phyloP scores from a whole-genome alignment of 1,140 invertebrate species.

The Octopus sinensis region DNA sequence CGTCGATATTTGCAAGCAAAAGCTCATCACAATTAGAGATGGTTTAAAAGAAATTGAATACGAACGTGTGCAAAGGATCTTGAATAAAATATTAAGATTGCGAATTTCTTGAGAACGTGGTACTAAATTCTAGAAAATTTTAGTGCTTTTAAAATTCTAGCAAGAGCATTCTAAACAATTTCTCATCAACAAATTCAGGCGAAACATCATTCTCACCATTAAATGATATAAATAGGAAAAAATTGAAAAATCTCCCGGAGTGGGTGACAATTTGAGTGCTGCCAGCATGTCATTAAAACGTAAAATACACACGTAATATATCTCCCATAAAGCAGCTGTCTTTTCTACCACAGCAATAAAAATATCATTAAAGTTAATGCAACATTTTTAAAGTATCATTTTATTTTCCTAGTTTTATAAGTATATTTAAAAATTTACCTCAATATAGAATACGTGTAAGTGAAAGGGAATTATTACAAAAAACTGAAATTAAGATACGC shows the following conservation, averaged over 20 bases:
- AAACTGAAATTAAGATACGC: too few species aligned
- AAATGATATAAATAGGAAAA: background rate
- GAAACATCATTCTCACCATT: background rate
- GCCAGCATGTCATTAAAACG: background rate
- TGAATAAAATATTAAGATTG: background rate
- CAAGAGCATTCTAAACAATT: background rate
- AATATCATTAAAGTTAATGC: too few species aligned
- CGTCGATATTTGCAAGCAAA: background rate
- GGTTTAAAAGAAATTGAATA: background rate
- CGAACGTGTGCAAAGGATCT: background rate
- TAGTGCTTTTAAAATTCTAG: background rate
- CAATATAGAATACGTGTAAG: too few species aligned
- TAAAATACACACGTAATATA: background rate
- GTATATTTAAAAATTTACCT: too few species aligned
- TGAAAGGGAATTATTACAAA: too few species aligned
- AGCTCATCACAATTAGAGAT: background rate
- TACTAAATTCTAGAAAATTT: background rate
- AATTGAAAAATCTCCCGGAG: background rate
- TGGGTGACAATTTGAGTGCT: background rate
- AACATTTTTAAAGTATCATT: too few species aligned
- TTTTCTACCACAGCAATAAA: too few species aligned
- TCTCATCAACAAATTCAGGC: background rate
- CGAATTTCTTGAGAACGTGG: background rate
- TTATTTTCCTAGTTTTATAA: too few species aligned
- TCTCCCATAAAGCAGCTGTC: too few species aligned